Evolutionary conservation across 2,797 vertebrate genomes (phyloP).

Genomic region (Leucoraja ocellata): DNA sequence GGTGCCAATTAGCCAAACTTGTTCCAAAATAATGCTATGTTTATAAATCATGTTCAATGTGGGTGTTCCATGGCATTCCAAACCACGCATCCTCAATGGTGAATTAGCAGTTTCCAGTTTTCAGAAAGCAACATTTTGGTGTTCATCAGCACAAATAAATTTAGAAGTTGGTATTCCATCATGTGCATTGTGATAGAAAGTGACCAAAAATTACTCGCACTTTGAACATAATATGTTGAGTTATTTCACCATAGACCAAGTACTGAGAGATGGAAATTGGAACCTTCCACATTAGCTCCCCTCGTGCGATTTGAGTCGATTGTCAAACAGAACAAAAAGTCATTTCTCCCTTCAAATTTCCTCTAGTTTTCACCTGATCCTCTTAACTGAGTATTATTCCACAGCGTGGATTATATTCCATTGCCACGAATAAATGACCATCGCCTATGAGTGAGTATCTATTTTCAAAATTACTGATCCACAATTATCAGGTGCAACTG

Average conservation of each 20-base stretch:
- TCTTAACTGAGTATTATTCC: not conserved
- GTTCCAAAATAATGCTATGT: constrained; percentile 86
- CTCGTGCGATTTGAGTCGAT: not conserved
- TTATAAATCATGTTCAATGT: constrained; percentile 75
- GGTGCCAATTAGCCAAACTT: constrained; percentile 86
- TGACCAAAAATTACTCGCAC: not conserved
- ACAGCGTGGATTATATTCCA: not conserved
- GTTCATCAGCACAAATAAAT: not conserved
- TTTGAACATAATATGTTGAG: not conserved
- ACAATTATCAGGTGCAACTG: not conserved
- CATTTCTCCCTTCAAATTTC: not conserved
- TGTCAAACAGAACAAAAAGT: not conserved
- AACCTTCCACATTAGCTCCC: not conserved
- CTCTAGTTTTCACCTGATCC: not conserved
- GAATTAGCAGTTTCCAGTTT: constrained; percentile 59
- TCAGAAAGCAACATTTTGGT: constrained; percentile 51
- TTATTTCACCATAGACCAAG: not conserved
- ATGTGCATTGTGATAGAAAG: not conserved
- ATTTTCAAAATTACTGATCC: not conserved
- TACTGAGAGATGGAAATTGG: not conserved
- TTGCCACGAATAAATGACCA: not conserved
- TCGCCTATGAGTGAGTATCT: not conserved
- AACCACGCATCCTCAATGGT: constrained; percentile 67
- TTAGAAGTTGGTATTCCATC: not conserved
- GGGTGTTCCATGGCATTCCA: constrained; percentile 75